Base-by-base conservation (phyloP, 53 echinoderm and acorn worm genomes). In the Temnopleurus reevesii region DNA sequence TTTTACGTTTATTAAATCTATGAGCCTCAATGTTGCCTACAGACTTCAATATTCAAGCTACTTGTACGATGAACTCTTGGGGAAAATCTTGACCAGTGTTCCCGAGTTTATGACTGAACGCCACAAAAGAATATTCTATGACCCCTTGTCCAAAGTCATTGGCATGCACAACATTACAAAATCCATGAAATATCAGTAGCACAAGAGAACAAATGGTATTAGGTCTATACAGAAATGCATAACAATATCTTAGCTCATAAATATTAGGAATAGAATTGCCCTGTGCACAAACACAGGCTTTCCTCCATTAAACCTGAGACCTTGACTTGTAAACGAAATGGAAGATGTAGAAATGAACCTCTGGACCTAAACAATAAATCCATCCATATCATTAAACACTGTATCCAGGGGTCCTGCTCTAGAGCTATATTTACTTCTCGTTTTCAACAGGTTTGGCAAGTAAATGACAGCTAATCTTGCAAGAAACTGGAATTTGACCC, bases 401-500 rank as follows among this genome's bases (percentile, higher is more conserved):
- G 21, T 38, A 71, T 41, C 71, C 71, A 71, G 71, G 71, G 38
- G n/a, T 21, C 71, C 28, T 31, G n/a, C 17, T n/a, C n/a, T n/a
- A 5, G 18, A 13, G 18, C 7, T 36, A 71, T 71, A 38, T 71
- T 66, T 38, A 19, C 41, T 41, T 41, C 36, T 41, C 41, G n/a
- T 43, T 36, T 38, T 18, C 3, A 18, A n/a, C 21, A 8, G 71
- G 71, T 71, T 71, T 6, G 36, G 36, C 21, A 21, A 41, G 38
- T 23, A 71, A 71, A 34, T 80, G 80, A 80, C 80, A 80, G 80
- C 46, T 49, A 80, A 80, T 51, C 80, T 80, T 5, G 31, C 5
- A 12, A 30, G 80, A 46, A 80, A 5, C 47, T 80, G 80, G 80
- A 80, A 51, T 80, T 80, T 80, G 80, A 80, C 80, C 80, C 80